A percentile compares a stretch with the other conserved stretches of the same genome.
Evolutionary conservation across 2,888 invertebrate genomes (phyloP).

Genomic region (Isoperla grammatica): DNA sequence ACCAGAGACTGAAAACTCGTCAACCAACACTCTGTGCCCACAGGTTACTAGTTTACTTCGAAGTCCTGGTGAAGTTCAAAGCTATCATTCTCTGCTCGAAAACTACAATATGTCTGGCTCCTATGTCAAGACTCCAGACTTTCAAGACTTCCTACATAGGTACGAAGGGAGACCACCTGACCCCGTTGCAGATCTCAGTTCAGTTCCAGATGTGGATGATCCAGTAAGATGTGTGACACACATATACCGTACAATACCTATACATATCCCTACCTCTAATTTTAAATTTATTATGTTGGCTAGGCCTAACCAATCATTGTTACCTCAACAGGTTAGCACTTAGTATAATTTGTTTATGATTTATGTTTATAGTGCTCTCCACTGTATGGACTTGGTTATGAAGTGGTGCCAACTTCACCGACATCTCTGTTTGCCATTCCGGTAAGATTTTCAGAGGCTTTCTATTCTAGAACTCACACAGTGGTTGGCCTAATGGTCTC

Average conservation of each 20-base stretch:
- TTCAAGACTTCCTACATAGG: slow-evolving; percentile 56
- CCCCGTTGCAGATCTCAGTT: slow-evolving; percentile 4
- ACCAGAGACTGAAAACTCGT: slow-evolving; percentile 34
- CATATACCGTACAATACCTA: too few relatives aligned
- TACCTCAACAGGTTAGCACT: too few relatives aligned
- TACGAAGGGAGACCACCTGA: slow-evolving; percentile 36
- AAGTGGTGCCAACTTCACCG: slow-evolving; percentile 50
- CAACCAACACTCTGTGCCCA: neutral
- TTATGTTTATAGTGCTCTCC: slow-evolving; percentile 25
- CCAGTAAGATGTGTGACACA: too few relatives aligned
- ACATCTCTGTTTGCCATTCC: slow-evolving; percentile 48
- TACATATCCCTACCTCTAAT: too few relatives aligned
- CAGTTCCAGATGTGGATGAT: slow-evolving; percentile 25
- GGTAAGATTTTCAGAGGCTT: slow-evolving; percentile 25
- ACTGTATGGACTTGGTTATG: slow-evolving; percentile 49
- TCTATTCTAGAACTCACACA: too few relatives aligned
- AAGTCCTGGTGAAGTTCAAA: slow-evolving; percentile 45
- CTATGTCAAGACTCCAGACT: slow-evolving; percentile 49
- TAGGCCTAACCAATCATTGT: too few relatives aligned
- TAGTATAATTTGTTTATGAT: too few relatives aligned
- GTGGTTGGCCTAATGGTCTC: too few relatives aligned
- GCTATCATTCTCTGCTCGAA: slow-evolving; percentile 55
- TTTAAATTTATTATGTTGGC: too few relatives aligned
- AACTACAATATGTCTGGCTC: slow-evolving; percentile 51
- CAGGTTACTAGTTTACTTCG: slow-evolving; percentile 22